Evolutionary conservation across 2,888 invertebrate genomes (phyloP).

Genomic region (Trachelus tabidus): DNA sequence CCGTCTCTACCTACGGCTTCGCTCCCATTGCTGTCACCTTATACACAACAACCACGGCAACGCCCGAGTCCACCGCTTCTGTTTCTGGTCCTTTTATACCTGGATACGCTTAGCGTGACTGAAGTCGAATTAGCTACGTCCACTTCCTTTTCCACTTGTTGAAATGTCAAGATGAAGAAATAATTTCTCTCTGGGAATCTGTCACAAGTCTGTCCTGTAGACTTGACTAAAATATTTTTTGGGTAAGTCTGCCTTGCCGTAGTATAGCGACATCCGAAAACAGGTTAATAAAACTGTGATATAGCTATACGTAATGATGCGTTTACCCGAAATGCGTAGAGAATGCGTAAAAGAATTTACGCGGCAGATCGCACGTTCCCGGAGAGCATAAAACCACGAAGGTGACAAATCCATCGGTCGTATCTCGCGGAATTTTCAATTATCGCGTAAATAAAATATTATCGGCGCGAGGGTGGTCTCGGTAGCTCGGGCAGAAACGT

Average conservation of each 20-base stretch:
- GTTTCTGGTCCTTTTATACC: not conserved
- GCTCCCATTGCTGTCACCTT: not conserved
- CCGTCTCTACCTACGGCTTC: not conserved
- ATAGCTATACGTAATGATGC: not conserved
- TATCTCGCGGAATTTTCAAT: conserved; percentile 59
- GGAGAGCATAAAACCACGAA: conserved; percentile 48
- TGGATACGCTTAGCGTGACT: not conserved
- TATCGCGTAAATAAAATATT: conserved; percentile 59
- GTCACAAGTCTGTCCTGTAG: not conserved
- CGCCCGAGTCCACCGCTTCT: not conserved
- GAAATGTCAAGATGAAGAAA: not conserved
- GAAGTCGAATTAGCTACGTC: not conserved
- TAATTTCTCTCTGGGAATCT: not conserved
- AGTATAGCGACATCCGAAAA: not conserved
- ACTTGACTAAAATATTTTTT: not conserved
- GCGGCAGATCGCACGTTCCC: not conserved
- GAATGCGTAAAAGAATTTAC: conserved; percentile 17
- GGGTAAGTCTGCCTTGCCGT: not conserved
- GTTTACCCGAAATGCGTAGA: not conserved
- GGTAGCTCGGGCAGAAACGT: not conserved
- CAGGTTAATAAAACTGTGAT: not conserved
- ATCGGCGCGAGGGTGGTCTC: conserved; percentile 25
- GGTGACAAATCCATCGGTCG: conserved; percentile 60
- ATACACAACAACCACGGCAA: not conserved
- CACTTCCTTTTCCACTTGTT: not conserved